phyloP scores from a whole-genome alignment of 1,140 invertebrate species.

The Solenopsis fugax region DNA sequence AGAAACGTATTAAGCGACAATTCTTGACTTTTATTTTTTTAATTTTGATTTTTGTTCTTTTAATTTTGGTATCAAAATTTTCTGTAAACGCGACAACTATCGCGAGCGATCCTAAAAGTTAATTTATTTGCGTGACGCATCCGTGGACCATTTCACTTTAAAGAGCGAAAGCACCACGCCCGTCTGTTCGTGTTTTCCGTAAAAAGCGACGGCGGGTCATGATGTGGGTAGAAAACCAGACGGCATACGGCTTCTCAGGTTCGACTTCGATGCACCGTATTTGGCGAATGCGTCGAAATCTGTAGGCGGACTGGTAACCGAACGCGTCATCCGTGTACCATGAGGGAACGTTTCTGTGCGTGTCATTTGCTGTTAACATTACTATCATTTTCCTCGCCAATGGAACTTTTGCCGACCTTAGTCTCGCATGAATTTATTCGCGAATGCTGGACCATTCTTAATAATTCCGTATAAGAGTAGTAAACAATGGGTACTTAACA shows the following conservation, averaged over 20 bases:
- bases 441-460: not conserved
- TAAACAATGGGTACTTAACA: too few species aligned
- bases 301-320: constrained; percentile 80
- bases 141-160: constrained; percentile 65
- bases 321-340: constrained; percentile 66
- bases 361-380: not conserved
- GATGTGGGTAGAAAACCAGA: constrained; percentile 76
- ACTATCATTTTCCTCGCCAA: constrained; percentile 25
- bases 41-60: not conserved
- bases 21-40: not conserved
- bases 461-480: too few species aligned
- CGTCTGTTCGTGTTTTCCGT: constrained; percentile 61
- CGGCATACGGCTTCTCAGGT: not conserved
- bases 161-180: constrained; percentile 75
- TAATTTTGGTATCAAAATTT: not conserved
- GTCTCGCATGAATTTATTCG: not conserved
- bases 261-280: constrained; percentile 78
- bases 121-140: constrained; percentile 2
- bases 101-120: constrained; percentile 10
- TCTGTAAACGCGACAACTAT: constrained; percentile 12
- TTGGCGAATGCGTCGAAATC: constrained; percentile 79
- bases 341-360: not conserved
- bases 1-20: not conserved
- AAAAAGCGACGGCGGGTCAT: constrained; percentile 77
- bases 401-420: constrained; percentile 12